Percentiles rank a stretch among this genome's conserved stretches.
Conservation (phyloP, 2,113 vertebrate genomes). For the Podilymbus podiceps region DNA sequence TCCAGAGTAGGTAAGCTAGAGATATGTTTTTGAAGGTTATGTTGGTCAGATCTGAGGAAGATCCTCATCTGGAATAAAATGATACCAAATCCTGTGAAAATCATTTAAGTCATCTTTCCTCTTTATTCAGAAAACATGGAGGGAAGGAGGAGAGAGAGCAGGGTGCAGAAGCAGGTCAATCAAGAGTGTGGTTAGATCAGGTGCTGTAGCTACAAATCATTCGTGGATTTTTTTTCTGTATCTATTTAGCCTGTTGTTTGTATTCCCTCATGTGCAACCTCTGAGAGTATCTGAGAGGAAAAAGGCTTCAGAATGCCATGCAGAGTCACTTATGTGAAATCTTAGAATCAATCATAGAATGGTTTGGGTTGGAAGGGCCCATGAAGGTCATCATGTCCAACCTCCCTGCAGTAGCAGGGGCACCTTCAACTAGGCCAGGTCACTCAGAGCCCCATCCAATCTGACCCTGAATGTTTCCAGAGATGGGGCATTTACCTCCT, state of each 20-base stretch:
- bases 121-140: background rate
- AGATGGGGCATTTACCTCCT: too few relatives aligned
- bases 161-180: background rate
- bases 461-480: too few relatives aligned
- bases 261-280: background rate
- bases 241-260: background rate
- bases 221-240: background rate
- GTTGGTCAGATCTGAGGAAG: background rate
- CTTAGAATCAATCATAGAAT: background rate
- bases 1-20: background rate
- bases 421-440: too few relatives aligned
- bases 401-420: too few relatives aligned
- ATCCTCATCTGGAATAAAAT: background rate
- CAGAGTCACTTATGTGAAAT: background rate
- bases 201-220: background rate
- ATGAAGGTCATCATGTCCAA: too few relatives aligned
- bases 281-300: background rate
- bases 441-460: too few relatives aligned
- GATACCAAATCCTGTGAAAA: background rate
- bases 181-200: background rate
- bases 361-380: too few relatives aligned
- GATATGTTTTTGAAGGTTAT: background rate
- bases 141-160: background rate
- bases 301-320: background rate
- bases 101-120: background rate